phyloP scores from a whole-genome alignment of 2,888 invertebrate species.

The Neuroscelio doddi region DNA sequence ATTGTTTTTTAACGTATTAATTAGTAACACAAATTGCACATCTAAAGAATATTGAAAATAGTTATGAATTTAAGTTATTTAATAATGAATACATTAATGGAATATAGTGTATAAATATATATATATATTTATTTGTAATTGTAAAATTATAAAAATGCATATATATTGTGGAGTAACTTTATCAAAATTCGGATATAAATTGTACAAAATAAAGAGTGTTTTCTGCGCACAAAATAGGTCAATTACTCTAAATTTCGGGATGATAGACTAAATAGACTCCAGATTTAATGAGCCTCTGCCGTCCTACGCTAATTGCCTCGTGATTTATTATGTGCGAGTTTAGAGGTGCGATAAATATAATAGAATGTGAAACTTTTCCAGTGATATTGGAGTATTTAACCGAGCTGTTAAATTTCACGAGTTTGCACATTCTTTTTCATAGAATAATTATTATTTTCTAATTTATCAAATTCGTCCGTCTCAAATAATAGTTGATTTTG shows the following conservation, averaged over 20 bases:
- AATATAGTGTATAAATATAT: too few relatives aligned
- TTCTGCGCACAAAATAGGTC: slow-evolving; percentile 35
- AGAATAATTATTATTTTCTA: too few relatives aligned
- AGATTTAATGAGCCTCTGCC: slow-evolving; percentile 49
- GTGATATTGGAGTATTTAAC: slow-evolving; percentile 30
- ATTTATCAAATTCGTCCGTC: too few relatives aligned
- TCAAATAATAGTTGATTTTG: too few relatives aligned
- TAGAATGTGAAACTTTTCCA: slow-evolving; percentile 36
- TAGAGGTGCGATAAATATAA: slow-evolving; percentile 43
- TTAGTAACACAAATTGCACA: too few relatives aligned
- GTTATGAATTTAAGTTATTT: too few relatives aligned
- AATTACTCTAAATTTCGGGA: slow-evolving; percentile 47
- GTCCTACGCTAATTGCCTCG: slow-evolving; percentile 46
- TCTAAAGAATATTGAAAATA: too few relatives aligned
- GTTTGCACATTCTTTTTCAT: neutral
- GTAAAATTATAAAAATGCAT: slow-evolving; percentile 25
- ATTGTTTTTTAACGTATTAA: too few relatives aligned
- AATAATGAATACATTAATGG: too few relatives aligned
- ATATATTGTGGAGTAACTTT: slow-evolving; percentile 40
- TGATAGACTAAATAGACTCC: slow-evolving; percentile 46
- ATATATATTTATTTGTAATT: too few relatives aligned
- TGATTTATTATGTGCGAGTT: slow-evolving; percentile 47
- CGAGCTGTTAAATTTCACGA: too few relatives aligned
- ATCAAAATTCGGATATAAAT: slow-evolving; percentile 39
- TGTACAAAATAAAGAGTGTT: slow-evolving; percentile 34